Percentiles rank a stretch among this genome's conserved stretches.
Evolutionary conservation across 2,888 invertebrate species (phyloP).

Genomic region (Zygogramma bicolorata): DNA sequence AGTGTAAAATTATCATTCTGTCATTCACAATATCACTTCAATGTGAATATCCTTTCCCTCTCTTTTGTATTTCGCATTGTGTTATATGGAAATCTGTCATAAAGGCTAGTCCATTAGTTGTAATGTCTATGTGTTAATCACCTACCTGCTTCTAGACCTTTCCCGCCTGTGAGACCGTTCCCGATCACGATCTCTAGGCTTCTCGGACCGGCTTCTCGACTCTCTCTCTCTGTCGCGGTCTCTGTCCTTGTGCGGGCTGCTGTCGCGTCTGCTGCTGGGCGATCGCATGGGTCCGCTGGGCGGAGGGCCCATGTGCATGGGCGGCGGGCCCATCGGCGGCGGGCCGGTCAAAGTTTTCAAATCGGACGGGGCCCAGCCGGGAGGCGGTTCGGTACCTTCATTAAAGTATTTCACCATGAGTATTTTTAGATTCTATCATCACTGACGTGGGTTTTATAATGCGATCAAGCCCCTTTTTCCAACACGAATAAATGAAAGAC

Average conservation of each 20-base stretch:
- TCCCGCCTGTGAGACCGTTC: conserved; percentile 75
- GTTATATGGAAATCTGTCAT: too few relatives aligned
- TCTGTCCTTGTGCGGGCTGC: conserved; percentile 56
- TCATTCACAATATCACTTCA: too few relatives aligned
- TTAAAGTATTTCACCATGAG: too few relatives aligned
- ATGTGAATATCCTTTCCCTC: too few relatives aligned
- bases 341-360: conserved; percentile 80
- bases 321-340: conserved; percentile 63
- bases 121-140: too few relatives aligned
- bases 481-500: too few relatives aligned
- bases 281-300: conserved; percentile 48
- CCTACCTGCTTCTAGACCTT: conserved; percentile 76
- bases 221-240: conserved; percentile 68
- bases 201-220: conserved; percentile 61
- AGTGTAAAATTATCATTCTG: too few relatives aligned
- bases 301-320: conserved; percentile 60
- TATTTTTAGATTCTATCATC: too few relatives aligned
- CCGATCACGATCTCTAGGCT: conserved; percentile 65
- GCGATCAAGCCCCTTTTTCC: too few relatives aligned
- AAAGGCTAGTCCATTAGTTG: too few relatives aligned
- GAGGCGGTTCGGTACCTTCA: conserved; percentile 53
- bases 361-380: conserved; percentile 75
- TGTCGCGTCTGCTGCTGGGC: conserved; percentile 43
- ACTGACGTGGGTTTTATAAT: too few relatives aligned
- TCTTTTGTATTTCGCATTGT: too few relatives aligned